phyloP scores from a whole-genome alignment of 2,113 vertebrate species.

The Melanerpes aurifrons region DNA sequence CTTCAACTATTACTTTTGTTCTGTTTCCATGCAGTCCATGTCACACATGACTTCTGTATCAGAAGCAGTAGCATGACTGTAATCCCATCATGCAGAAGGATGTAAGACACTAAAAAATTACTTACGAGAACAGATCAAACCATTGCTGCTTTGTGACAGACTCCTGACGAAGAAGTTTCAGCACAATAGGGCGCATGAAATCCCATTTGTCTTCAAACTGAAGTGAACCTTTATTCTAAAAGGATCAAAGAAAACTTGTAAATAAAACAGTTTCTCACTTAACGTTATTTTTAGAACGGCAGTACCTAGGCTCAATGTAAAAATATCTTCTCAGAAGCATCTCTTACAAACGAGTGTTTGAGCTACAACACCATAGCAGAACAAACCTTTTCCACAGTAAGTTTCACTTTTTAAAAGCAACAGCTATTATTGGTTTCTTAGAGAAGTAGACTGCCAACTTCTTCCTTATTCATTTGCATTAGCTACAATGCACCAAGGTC shows the following conservation, averaged over 20 bases:
- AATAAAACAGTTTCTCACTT: neutral
- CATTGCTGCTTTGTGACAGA: conserved; percentile 98
- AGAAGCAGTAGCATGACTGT: neutral
- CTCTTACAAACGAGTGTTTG: neutral
- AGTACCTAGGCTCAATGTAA: neutral
- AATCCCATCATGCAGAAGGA: conserved; percentile 41
- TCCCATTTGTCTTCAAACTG: conserved; percentile 99
- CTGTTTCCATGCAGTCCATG: neutral
- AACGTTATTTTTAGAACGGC: neutral
- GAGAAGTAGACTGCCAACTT: neutral
- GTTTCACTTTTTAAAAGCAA: neutral
- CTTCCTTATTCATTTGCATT: neutral
- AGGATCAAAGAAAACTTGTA: neutral
- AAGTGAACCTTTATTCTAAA: conserved; percentile 97
- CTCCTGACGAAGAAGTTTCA: conserved; percentile 98
- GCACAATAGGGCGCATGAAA: conserved; percentile 96
- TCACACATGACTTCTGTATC: neutral
- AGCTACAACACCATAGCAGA: neutral
- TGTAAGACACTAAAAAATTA: conserved; percentile 21
- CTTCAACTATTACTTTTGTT: neutral
- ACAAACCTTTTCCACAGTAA: neutral
- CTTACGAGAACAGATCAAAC: conserved; percentile 99
- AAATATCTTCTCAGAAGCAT: neutral
- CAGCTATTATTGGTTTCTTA: neutral
- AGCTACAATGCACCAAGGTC: neutral